These are phyloP conservation scores for Meloe dianella DNA, from an alignment of 2,888 invertebrate genomes.

Conservation along the genomic window DNA sequence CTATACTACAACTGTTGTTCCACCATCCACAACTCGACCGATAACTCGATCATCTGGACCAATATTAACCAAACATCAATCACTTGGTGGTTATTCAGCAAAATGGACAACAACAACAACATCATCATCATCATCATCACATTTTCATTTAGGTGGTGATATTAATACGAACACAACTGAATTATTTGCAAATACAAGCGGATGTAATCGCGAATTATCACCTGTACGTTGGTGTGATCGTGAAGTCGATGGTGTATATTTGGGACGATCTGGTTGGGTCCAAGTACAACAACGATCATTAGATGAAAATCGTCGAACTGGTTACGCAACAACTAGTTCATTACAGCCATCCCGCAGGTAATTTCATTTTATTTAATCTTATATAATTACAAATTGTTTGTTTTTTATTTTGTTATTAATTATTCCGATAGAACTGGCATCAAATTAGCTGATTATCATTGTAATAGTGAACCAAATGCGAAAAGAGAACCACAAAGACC, in stretches of 20 bases:
- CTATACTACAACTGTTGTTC: slow-evolving; percentile 49
- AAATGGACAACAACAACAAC: slow-evolving; percentile 39
- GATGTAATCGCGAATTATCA: slow-evolving; percentile 63
- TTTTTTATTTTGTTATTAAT: no score
- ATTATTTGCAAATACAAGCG: slow-evolving; percentile 53
- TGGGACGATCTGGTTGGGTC: slow-evolving; percentile 66
- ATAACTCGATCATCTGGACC: slow-evolving; percentile 49
- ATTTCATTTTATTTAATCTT: slow-evolving; percentile 7
- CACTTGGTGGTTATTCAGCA: slow-evolving; percentile 43
- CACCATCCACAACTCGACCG: slow-evolving; percentile 42
- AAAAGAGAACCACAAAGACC: slow-evolving; percentile 50
- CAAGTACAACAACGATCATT: slow-evolving; percentile 65
- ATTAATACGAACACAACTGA: slow-evolving; percentile 57
- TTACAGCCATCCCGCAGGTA: slow-evolving; percentile 41
- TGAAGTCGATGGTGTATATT: slow-evolving; percentile 66
- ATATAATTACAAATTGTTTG: slow-evolving; percentile 58
- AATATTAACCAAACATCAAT: slow-evolving; percentile 53
- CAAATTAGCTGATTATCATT: slow-evolving; percentile 64
- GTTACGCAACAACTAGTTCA: slow-evolving; percentile 47
- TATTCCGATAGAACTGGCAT: slow-evolving; percentile 59
- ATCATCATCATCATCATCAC: slow-evolving; percentile 37
- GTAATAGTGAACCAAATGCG: slow-evolving; percentile 56
- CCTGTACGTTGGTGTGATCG: slow-evolving; percentile 67
- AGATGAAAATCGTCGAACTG: slow-evolving; percentile 61
- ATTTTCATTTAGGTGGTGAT: slow-evolving; percentile 56